phyloP scores from a whole-genome alignment of 2,888 invertebrate genomes.

The Chymomyza procnemis region DNA sequence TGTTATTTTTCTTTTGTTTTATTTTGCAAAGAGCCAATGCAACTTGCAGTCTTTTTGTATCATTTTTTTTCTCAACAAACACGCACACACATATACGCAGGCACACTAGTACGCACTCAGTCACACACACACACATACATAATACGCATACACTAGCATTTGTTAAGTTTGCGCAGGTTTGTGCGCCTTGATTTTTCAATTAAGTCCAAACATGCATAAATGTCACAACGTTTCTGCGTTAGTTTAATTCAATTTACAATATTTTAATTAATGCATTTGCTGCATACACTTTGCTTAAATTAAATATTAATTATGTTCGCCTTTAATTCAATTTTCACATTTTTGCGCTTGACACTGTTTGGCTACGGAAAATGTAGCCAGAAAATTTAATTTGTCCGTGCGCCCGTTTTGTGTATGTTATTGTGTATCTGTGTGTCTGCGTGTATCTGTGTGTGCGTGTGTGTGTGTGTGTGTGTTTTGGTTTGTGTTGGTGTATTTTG shows the following conservation, averaged over 20 bases:
- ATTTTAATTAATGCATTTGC: background rate
- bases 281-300: background rate
- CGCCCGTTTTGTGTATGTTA: slow-evolving; percentile 30
- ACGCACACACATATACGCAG: slow-evolving; percentile 35
- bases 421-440: slow-evolving; percentile 21
- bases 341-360: background rate
- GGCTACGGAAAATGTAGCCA: background rate
- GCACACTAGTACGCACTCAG: slow-evolving; percentile 2
- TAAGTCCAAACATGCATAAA: slow-evolving; percentile 47
- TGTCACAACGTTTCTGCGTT: slow-evolving; percentile 20
- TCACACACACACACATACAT: slow-evolving; percentile 22
- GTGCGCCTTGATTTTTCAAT: slow-evolving; percentile 65
- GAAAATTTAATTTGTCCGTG: slow-evolving; percentile 3
- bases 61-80: slow-evolving; percentile 46
- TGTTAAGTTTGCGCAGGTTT: slow-evolving; percentile 63
- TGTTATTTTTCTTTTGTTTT: background rate
- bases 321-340: slow-evolving; percentile 19
- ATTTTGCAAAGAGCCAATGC: background rate
- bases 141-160: background rate
- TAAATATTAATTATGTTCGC: slow-evolving; percentile 42
- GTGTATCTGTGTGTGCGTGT: slow-evolving; percentile 11
- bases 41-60: background rate
- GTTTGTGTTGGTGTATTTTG: too few relatives aligned
- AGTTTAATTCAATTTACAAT: background rate
- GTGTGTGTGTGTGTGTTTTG: background rate